Base-by-base conservation (phyloP, 2,113 vertebrate genomes). In the Ceyx margarethae region DNA sequence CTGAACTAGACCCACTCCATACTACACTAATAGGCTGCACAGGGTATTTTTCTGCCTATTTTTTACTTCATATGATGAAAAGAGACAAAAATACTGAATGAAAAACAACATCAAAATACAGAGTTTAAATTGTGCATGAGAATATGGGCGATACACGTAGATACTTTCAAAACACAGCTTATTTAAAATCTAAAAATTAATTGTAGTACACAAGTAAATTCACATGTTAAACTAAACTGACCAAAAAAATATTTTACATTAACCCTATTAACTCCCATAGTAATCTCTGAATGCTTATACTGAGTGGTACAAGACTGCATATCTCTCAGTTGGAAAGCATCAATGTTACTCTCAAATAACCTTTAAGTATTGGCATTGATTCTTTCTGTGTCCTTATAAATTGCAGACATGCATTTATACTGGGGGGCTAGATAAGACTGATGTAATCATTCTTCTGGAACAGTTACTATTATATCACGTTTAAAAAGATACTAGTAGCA, bases 211-310 rank as follows among this genome's bases (percentile, higher is more conserved):
- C 0, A 0, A n/a, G 29, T 31, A 81, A 74, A 91, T 48, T 18
- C 71, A 64, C 11, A 19, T 37, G 62, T 61, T 72, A 87, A 89
- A 75, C 10, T 5, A 72, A 92, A 60, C 11, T n/a, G 26, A 68
- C 28, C n/a, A 89, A 72, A 93, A 87, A 42, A 46, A 0, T 37
- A 71, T 78, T 86, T 85, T 48, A 87, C 62, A 93, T 93, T 20
- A 87, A 85, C 68, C 31, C n/a, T 67, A 94, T 46, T 85, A 67
- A 81, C 50, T 93, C 54, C 19, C 50, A 78, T 2, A 88, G 74
- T 81, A 95, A 79, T 42, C 71, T 93, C 81, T 89, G 69, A 74
- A 81, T 60, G 54, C 28, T 51, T 87, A 42, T 46, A 89, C 26
- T 6, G 25, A 26, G 4, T 53, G 48, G 46, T 68, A 81, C 0